A percentile compares a stretch with the other conserved stretches of the same genome.
These are phyloP conservation scores for Monomorium pharaonis DNA, from an alignment of 1,140 invertebrate species.

Conservation along the genomic window DNA sequence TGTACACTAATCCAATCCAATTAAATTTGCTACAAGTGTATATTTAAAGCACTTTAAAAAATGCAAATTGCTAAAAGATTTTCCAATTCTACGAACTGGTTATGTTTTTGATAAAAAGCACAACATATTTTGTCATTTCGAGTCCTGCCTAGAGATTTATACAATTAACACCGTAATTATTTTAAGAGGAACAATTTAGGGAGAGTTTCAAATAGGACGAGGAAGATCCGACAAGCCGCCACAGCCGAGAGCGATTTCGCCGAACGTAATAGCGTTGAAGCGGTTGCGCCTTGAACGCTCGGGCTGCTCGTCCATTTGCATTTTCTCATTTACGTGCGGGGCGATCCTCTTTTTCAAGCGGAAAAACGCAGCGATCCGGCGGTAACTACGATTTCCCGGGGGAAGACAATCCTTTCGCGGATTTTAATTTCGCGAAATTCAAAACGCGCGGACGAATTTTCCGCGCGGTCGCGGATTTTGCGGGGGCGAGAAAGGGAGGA, in stretches of 20 bases:
- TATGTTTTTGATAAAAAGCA: neutral
- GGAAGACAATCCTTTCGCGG: constrained; percentile 47
- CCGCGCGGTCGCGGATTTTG: constrained; percentile 28
- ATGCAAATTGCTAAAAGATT: neutral
- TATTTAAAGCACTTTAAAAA: neutral
- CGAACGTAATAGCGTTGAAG: constrained; percentile 43
- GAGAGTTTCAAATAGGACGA: constrained; percentile 18
- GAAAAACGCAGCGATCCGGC: constrained; percentile 36
- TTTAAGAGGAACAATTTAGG: neutral
- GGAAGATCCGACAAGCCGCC: constrained; percentile 21
- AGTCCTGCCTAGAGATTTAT: neutral
- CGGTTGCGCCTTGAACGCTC: constrained; percentile 34
- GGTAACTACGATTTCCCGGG: constrained; percentile 48
- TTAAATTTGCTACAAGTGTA: neutral
- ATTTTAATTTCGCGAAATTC: constrained; percentile 64
- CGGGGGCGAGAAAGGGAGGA: neutral
- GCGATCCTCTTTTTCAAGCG: constrained; percentile 43
- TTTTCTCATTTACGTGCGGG: constrained; percentile 53
- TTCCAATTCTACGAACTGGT: neutral
- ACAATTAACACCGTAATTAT: constrained; percentile 21
- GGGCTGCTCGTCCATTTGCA: constrained; percentile 46
- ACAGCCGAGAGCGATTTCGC: constrained; percentile 24
- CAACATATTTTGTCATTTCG: neutral
- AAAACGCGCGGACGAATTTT: constrained; percentile 52
- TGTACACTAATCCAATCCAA: too few species aligned